These are phyloP conservation scores for Pedetes capensis DNA, from an alignment of 2,113 vertebrate species.

Conservation along the genomic window DNA sequence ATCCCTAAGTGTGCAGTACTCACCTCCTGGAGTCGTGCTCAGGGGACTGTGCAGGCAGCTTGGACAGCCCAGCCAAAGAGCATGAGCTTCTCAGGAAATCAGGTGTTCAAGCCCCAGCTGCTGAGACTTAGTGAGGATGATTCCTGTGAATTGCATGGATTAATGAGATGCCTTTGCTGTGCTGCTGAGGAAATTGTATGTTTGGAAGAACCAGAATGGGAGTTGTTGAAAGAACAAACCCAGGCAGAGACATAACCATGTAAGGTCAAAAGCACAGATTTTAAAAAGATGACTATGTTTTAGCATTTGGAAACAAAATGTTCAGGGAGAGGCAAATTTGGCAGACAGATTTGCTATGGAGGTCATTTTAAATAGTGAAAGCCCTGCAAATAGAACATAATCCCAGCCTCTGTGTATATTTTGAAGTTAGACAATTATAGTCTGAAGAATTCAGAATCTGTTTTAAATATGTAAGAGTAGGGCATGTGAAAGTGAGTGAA, in stretches of 20 bases:
- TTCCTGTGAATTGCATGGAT: background rate
- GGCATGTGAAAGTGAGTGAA: background rate
- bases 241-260: conserved; percentile 27
- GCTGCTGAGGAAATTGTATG: background rate
- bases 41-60: background rate
- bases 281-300: conserved; percentile 27
- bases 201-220: background rate
- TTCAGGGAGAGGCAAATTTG: conserved; percentile 47
- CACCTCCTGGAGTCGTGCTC: background rate
- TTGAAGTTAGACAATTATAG: conserved; percentile 42
- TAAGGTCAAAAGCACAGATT: conserved; percentile 45
- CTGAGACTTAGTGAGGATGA: background rate
- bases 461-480: conserved; percentile 16
- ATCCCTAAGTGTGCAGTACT: background rate
- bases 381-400: conserved; percentile 47
- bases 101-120: background rate
- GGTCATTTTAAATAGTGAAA: conserved; percentile 55
- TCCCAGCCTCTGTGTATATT: conserved; percentile 19
- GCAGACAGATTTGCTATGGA: conserved; percentile 28
- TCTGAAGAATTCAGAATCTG: conserved; percentile 52
- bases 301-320: conserved; percentile 35
- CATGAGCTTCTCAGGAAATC: background rate
- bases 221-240: background rate
- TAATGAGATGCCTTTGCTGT: background rate
- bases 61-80: background rate